Base-by-base conservation (phyloP, 2,113 vertebrate species). In the Dromaius novaehollandiae region DNA sequence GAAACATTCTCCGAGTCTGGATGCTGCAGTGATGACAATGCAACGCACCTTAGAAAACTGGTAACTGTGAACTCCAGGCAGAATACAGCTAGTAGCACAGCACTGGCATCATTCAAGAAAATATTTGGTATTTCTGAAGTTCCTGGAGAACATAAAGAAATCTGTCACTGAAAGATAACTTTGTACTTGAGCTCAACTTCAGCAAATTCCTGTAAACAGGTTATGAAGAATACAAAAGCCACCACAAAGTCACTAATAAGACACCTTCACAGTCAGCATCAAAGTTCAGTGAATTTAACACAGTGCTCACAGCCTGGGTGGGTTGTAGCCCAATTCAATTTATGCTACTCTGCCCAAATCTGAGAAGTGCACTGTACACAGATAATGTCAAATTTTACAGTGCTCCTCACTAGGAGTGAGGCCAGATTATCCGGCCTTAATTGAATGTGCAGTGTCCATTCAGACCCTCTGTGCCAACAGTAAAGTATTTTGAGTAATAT, bases 251-350 rank as follows among this genome's bases (percentile, higher is more conserved):
- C 19, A n/a, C 22, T 21, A 80, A 26, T 7, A 58, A 22, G 14
- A 64, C 0, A 0, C 21, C 12, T 82, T 79, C 70, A 26, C 28
- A 74, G 48, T 15, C 13, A 66, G 8, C 46, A 40, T 65, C 9
- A 21, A 10, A 53, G 20, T 32, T 58, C 36, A 63, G 34, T 34
- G 34, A 83, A 5, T 76, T 40, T 21, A 46, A 63, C 13, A 18
- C 0, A 0, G 21, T 6, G 42, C 32, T 56, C 32, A 7, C 7
- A 76, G 4, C 11, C 64, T 82, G 44, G 7, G 58, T 28, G 32
- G 34, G 7, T 55, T 88, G 58, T 66, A 64, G 13, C 63, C n/a
- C 44, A 81, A 88, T 81, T 84, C 60, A 55, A 13, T 3, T 86
- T 60, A 36, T 1, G 1, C 6, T 82, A 50, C 20, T 48, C 64